Conservation (phyloP, 1,140 invertebrate species). For the Doryteuthis pealeii region DNA sequence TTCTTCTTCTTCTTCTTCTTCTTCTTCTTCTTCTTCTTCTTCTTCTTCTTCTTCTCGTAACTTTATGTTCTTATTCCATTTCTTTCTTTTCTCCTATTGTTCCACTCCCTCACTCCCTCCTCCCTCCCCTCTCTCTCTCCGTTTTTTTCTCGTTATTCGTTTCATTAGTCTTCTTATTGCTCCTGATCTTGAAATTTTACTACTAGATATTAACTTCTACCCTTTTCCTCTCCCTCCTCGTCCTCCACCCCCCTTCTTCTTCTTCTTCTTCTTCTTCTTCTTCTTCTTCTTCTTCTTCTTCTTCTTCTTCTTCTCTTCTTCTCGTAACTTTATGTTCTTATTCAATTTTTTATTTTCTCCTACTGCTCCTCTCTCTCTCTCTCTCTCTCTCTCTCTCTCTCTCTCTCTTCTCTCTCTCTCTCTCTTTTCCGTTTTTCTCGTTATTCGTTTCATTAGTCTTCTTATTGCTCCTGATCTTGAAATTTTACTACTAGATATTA, state of each 20-base stretch:
- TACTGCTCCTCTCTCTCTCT: background rate
- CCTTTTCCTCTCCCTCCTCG: background rate
- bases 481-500: no score
- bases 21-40: slow-evolving; percentile 2
- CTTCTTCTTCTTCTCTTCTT: slow-evolving; percentile 6
- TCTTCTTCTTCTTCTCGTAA: background rate
- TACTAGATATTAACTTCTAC: no score
- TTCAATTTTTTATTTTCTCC: background rate
- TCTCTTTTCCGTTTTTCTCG: no score
- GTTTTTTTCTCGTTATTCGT: background rate
- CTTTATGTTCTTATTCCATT: background rate
- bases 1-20: slow-evolving; percentile 1
- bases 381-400: slow-evolving; percentile 3
- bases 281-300: slow-evolving; percentile 2
- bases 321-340: background rate
- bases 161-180: background rate
- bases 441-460: no score
- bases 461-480: no score
- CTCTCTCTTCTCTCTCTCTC: background rate
- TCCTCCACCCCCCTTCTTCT: no score
- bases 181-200: no score
- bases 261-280: slow-evolving; percentile 6
- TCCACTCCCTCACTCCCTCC: background rate
- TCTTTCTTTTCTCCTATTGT: background rate
- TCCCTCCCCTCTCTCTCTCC: slow-evolving; percentile 5